Percentiles rank a stretch among this genome's conserved stretches.
These are phyloP conservation scores for Bursaphelenchus okinawaensis DNA, from an alignment of 2,888 invertebrate genomes.

Conservation along the genomic window DNA sequence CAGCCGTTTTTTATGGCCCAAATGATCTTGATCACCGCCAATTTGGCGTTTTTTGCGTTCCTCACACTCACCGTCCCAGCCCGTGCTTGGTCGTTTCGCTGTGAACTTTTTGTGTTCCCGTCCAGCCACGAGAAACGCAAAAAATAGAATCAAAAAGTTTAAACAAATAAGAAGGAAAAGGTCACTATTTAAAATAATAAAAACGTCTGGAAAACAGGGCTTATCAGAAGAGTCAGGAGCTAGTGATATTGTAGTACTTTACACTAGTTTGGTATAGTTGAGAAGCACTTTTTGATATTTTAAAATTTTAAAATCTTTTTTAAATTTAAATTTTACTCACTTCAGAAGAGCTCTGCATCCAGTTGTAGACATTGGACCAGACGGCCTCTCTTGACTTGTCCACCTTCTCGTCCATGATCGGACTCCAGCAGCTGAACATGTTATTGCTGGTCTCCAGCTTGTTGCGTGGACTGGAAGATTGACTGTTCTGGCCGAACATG, in stretches of 20 bases:
- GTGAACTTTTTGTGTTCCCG: background rate
- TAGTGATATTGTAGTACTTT: no score
- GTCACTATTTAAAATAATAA: background rate
- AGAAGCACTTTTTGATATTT: background rate
- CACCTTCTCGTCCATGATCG: background rate
- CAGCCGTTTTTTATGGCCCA: background rate
- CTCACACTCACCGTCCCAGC: background rate
- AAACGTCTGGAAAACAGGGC: background rate
- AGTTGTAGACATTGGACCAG: conserved; percentile 25
- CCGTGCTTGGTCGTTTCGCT: background rate
- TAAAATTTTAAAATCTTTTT: background rate
- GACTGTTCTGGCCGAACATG: background rate
- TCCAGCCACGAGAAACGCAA: background rate
- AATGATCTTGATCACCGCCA: conserved; percentile 2
- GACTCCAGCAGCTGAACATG: background rate
- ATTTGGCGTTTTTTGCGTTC: background rate
- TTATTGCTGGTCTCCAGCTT: background rate
- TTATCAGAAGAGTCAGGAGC: background rate
- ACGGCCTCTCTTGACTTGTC: background rate
- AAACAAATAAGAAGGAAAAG: background rate
- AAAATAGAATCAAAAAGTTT: background rate
- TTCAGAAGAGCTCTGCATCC: conserved; percentile 18
- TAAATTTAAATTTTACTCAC: conserved; percentile 3
- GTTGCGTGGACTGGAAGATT: background rate
- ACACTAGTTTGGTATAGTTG: background rate